Percentiles rank a stretch among this genome's conserved stretches.
phyloP scores from a whole-genome alignment of 2,113 vertebrate species.

The Murina feae region DNA sequence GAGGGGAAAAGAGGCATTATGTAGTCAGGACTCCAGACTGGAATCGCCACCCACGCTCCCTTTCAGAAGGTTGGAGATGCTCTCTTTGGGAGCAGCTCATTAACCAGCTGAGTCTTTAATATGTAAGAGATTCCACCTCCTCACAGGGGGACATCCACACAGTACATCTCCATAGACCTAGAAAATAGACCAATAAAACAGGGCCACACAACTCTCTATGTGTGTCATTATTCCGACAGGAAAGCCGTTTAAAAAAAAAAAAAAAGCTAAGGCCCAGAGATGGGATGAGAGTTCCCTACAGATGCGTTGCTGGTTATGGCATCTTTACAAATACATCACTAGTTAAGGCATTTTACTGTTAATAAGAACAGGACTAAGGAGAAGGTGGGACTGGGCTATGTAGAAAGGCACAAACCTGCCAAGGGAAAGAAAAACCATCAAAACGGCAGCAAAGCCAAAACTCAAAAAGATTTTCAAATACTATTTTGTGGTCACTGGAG shows the following conservation, averaged over 20 bases:
- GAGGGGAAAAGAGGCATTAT: neutral
- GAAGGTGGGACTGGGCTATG: neutral
- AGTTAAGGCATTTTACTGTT: neutral
- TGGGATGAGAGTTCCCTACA: neutral
- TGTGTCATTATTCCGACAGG: no score
- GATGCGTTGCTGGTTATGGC: neutral
- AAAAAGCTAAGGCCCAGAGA: neutral
- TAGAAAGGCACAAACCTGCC: neutral
- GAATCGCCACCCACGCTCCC: neutral
- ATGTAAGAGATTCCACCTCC: neutral
- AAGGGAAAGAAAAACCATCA: neutral
- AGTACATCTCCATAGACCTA: neutral
- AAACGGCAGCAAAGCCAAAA: neutral
- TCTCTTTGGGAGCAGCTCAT: neutral
- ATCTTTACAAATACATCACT: no score
- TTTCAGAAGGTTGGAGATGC: neutral
- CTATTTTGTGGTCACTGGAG: slow-evolving; percentile 30
- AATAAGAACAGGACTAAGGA: neutral
- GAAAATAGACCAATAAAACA: neutral
- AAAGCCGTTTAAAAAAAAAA: no score
- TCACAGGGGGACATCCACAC: neutral
- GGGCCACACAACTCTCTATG: neutral
- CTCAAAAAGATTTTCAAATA: slow-evolving; percentile 41
- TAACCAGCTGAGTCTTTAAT: neutral
- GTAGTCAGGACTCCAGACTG: no score